A percentile compares a stretch with the other conserved stretches of the same genome.
phyloP scores from a whole-genome alignment of 2,888 invertebrate species.

The Capitulum mitella region DNA sequence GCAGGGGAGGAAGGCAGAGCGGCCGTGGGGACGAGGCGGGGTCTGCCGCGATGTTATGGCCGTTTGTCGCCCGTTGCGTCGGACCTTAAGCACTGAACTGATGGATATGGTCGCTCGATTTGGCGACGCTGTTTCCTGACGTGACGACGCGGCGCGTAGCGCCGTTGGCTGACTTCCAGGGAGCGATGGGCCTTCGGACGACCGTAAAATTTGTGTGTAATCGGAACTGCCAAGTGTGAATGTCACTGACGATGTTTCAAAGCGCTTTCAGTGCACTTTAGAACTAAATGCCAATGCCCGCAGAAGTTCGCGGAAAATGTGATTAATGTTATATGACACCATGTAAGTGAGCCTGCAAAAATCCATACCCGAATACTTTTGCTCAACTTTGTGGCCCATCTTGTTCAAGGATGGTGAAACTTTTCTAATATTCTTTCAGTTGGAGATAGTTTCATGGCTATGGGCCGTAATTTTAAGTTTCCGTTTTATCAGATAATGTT shows the following conservation, averaged over 20 bases:
- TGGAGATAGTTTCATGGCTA: neutral
- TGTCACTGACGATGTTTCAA: neutral
- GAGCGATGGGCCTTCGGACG: neutral
- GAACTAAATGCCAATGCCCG: neutral
- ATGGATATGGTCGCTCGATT: too few relatives aligned
- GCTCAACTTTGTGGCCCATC: neutral
- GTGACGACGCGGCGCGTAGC: too few relatives aligned
- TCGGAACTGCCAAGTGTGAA: neutral
- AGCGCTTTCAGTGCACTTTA: neutral
- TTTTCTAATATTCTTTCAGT: slow-evolving; percentile 12
- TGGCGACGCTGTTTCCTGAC: too few relatives aligned
- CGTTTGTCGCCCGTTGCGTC: too few relatives aligned
- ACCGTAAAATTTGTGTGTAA: neutral
- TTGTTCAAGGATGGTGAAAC: neutral
- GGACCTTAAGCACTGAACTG: too few relatives aligned
- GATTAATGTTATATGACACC: neutral
- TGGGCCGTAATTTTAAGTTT: neutral
- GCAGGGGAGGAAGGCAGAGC: too few relatives aligned
- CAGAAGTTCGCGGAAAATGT: neutral
- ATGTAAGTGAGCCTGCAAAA: neutral
- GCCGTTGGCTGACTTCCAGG: neutral
- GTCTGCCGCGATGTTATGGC: too few relatives aligned
- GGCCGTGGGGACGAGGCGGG: too few relatives aligned
- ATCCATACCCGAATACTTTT: slow-evolving; percentile 5
- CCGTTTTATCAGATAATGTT: slow-evolving; percentile 10